A percentile compares a stretch with the other conserved stretches of the same genome.
Evolutionary conservation across 2,113 vertebrate species (phyloP).

Genomic region (Leucopternis melanops): DNA sequence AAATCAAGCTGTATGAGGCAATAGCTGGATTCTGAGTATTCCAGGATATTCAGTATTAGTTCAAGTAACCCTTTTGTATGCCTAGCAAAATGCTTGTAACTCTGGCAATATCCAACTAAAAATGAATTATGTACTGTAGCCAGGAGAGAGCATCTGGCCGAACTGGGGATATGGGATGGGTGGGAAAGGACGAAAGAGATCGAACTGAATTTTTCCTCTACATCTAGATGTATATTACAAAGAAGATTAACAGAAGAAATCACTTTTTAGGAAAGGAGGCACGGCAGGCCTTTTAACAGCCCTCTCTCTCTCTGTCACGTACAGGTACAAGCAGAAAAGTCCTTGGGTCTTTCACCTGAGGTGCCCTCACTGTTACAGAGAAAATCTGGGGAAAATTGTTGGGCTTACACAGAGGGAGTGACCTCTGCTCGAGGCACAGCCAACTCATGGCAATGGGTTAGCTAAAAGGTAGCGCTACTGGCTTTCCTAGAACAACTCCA

Average conservation of each 20-base stretch:
- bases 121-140: background rate
- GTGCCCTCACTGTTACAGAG: background rate
- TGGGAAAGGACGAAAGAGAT: background rate
- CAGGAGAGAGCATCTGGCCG: background rate
- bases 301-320: background rate
- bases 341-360: slow-evolving; percentile 38
- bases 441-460: background rate
- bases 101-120: background rate
- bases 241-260: background rate
- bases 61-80: background rate
- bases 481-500: background rate
- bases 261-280: background rate
- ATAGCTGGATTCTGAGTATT: background rate
- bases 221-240: background rate
- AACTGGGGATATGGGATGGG: background rate
- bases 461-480: background rate
- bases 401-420: background rate
- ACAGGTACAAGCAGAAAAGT: background rate
- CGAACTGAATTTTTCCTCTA: background rate
- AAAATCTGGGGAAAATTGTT: background rate
- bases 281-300: background rate
- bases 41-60: background rate
- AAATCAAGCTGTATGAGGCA: background rate
- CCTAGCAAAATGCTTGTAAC: background rate
- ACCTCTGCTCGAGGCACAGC: background rate